A percentile compares a stretch with the other conserved stretches of the same genome.
Evolutionary conservation across 2,797 vertebrate genomes (phyloP).

Genomic region (Miichthys miiuy): DNA sequence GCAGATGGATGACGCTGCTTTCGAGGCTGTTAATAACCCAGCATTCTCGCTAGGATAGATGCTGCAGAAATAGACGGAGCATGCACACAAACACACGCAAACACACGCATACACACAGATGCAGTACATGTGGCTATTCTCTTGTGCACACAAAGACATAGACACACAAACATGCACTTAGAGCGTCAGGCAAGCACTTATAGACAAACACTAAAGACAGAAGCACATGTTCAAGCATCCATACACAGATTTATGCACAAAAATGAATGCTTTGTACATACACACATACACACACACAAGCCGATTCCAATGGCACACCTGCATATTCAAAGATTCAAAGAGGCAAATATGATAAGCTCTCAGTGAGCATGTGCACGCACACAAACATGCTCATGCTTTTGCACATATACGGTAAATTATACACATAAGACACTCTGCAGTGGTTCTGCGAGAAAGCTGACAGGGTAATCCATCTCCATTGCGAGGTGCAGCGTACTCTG

Average conservation of each 20-base stretch:
- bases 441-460: conserved; percentile 58
- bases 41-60: conserved; percentile 46
- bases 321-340: conserved; percentile 8
- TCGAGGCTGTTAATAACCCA: conserved; percentile 62
- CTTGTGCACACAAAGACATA: neutral
- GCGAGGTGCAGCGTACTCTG: conserved; percentile 52
- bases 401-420: conserved; percentile 44
- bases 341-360: conserved; percentile 3
- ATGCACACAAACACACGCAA: neutral
- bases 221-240: neutral
- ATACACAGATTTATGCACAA: neutral
- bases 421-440: conserved; percentile 48
- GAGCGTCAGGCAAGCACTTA: conserved; percentile 4
- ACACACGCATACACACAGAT: neutral
- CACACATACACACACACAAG: neutral
- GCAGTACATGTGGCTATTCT: neutral
- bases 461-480: conserved; percentile 79
- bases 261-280: neutral
- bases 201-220: neutral
- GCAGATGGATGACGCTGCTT: conserved; percentile 67
- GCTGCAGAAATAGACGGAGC: conserved; percentile 35
- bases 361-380: conserved; percentile 1
- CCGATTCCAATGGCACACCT: neutral
- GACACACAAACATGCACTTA: neutral
- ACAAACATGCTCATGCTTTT: conserved; percentile 6